Conservation (phyloP, 2,797 vertebrate species). For the Danionella dracula region DNA sequence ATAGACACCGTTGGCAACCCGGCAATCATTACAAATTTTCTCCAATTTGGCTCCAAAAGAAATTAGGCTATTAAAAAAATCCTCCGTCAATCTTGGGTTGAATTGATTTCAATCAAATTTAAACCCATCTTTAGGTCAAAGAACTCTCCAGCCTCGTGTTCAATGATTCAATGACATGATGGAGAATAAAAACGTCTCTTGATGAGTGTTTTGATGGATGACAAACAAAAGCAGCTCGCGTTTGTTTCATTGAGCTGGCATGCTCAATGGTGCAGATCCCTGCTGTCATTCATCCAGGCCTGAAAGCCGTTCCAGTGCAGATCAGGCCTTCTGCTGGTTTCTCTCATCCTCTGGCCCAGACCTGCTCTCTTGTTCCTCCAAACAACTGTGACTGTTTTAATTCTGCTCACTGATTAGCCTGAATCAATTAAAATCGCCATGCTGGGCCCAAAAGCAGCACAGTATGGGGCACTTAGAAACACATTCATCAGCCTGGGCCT, state of each 20-base stretch:
- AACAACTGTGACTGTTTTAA: conserved; percentile 79
- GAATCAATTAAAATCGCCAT: conserved; percentile 68
- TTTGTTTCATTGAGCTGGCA: conserved; percentile 43
- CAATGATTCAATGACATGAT: not conserved
- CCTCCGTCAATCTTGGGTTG: not conserved
- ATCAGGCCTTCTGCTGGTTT: conserved; percentile 62
- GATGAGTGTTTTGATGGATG: not conserved
- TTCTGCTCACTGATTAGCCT: conserved; percentile 73
- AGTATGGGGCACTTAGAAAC: conserved; percentile 67
- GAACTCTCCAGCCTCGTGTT: no score
- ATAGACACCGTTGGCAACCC: conserved; percentile 11
- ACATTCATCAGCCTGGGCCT: conserved; percentile 67
- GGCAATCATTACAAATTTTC: conserved; percentile 1
- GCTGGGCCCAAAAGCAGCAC: conserved; percentile 66
- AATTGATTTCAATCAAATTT: conserved; percentile 27
- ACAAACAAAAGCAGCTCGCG: conserved; percentile 41
- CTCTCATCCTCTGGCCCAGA: conserved; percentile 43
- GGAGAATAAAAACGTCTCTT: not conserved
- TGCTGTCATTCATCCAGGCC: conserved; percentile 67
- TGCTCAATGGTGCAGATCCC: conserved; percentile 39
- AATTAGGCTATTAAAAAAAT: conserved; percentile 20
- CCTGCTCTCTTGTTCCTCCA: conserved; percentile 48
- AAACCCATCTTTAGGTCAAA: no score
- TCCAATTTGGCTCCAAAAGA: not conserved
- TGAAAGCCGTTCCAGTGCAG: conserved; percentile 43